phyloP scores from a whole-genome alignment of 2,113 vertebrate species.

The Platichthys stellatus region DNA sequence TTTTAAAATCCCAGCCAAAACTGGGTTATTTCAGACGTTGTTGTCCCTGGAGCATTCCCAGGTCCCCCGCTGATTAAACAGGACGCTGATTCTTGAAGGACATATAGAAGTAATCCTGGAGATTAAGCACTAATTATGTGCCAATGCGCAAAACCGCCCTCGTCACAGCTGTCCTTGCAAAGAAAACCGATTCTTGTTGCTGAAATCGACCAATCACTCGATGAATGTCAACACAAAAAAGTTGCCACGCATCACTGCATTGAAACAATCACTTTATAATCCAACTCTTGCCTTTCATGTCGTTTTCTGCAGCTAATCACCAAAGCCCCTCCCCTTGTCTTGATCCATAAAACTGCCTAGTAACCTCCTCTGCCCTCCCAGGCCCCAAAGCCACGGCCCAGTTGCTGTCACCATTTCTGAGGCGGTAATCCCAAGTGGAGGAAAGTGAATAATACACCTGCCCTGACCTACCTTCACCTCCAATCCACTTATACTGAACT shows the following conservation, averaged over 20 bases:
- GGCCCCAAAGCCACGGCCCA: not conserved
- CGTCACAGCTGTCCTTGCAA: conserved; percentile 7
- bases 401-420: conserved; percentile 22
- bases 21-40: conserved; percentile 3
- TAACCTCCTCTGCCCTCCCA: conserved; percentile 23
- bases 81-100: conserved; percentile 74
- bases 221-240: not conserved
- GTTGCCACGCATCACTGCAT: not conserved
- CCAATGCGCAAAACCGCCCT: conserved; percentile 10
- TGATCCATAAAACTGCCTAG: conserved; percentile 48
- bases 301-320: conserved; percentile 25
- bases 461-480: conserved; percentile 43
- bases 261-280: not conserved
- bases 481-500: conserved; percentile 65
- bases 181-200: not conserved
- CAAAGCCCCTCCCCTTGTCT: conserved; percentile 7
- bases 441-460: conserved; percentile 53
- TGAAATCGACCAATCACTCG: not conserved
- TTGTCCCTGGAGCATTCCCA: conserved; percentile 50
- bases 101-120: conserved; percentile 70
- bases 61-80: conserved; percentile 67
- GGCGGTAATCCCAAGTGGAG: conserved; percentile 41
- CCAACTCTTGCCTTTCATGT: not conserved
- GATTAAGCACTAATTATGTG: conserved; percentile 72
- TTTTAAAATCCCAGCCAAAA: not conserved